A percentile compares a stretch with the other conserved stretches of the same genome.
Evolutionary conservation across 2,113 vertebrate species (phyloP).

Genomic region (Aplodontia rufa): DNA sequence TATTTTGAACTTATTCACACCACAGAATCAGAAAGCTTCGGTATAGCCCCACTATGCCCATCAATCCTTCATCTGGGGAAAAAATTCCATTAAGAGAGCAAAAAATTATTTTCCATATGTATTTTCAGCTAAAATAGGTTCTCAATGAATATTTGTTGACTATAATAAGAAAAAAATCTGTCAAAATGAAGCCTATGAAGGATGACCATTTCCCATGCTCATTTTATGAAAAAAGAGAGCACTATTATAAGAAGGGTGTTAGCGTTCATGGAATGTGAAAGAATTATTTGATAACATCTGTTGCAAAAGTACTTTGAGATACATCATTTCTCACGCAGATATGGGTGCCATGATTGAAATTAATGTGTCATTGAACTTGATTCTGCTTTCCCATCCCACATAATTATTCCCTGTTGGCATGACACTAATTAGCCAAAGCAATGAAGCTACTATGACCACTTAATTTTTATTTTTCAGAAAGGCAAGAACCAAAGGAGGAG

Average conservation of each 20-base stretch:
- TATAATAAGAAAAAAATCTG: constrained; percentile 9
- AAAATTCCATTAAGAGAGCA: not conserved
- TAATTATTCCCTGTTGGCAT: constrained; percentile 8
- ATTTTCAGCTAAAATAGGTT: not conserved
- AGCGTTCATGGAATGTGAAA: not conserved
- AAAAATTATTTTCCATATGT: not conserved
- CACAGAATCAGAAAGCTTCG: not conserved
- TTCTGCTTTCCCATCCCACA: constrained; percentile 40
- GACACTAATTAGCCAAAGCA: constrained; percentile 49
- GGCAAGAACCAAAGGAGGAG: constrained; percentile 59
- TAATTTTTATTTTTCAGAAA: constrained; percentile 73
- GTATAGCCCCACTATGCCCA: fast-evolving
- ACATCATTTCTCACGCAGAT: not conserved
- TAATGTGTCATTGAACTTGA: not conserved
- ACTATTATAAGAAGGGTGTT: not conserved
- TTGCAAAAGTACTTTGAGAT: constrained; percentile 29
- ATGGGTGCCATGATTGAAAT: not conserved
- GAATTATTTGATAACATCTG: constrained; percentile 11
- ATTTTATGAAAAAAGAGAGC: not conserved
- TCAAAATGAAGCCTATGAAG: not conserved
- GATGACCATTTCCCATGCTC: not conserved
- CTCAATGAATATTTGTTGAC: constrained; percentile 18
- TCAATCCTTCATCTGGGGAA: not conserved
- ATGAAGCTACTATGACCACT: constrained; percentile 40
- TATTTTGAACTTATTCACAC: not conserved